Base-by-base conservation (phyloP, 2,888 invertebrate genomes). In the Patella ulyssiponensis region DNA sequence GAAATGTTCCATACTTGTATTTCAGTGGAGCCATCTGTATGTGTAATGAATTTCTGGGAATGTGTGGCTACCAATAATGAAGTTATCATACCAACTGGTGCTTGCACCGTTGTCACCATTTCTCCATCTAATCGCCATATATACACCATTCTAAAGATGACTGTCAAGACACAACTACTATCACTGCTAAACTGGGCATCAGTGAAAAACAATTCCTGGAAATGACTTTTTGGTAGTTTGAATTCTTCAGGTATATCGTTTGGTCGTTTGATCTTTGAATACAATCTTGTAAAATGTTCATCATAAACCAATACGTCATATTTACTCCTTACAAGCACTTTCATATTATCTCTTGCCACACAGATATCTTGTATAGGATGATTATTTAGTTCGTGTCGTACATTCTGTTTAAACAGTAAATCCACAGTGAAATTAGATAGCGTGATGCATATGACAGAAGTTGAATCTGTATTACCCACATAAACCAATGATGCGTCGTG, bases 111-210 rank as follows among this genome's bases (percentile, higher is more conserved):
- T 9, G 88, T 85, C 3, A 89, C 80, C n/a, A 85, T 80, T 58
- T 80, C 78, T 11, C 86, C 81, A 2, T 82, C 81, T 7, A 90
- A 79, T 44, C 88, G 83, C 91, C 91, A 91, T 20, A 92, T 79
- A 77, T 90, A 91, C 44, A 91, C 85, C 77, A 89, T 90, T 51
- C 91, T 79, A 82, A 91, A 90, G n/a, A 91, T 85, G 20, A 90
- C 84, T 7, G 84, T 90, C 20, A 91, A 84, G 27, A 91, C 86
- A 76, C 81, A 87, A 23, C 87, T 84, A 73, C 89, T 88, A 79
- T 90, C 90, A 17, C 85, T 80, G 1, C 89, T 88, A 80, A 91
- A 90, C 23, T 86, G 83, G 1, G 90, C 91, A 71, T 89, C 84
- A 3, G 88, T 88, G 81, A 88, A 91, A 70, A 77, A 77, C 75